A percentile compares a stretch with the other conserved stretches of the same genome.
phyloP scores from a whole-genome alignment of 1,140 invertebrate genomes.

The Copidosoma floridanum region DNA sequence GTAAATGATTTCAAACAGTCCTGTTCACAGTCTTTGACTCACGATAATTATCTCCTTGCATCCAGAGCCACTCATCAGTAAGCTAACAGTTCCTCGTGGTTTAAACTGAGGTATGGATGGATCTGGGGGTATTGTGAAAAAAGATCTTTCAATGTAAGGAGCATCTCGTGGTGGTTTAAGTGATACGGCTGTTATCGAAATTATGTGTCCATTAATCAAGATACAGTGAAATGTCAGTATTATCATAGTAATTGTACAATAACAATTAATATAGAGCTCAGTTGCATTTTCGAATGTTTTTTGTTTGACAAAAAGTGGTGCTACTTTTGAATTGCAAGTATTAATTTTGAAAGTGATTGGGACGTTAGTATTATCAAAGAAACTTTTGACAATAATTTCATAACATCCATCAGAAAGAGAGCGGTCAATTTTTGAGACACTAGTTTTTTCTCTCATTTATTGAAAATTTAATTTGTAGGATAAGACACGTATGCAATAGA shows the following conservation, averaged over 20 bases:
- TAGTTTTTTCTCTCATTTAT: not conserved
- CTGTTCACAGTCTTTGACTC: not conserved
- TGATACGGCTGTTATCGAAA: conserved; percentile 52
- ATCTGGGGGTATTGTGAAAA: conserved; percentile 34
- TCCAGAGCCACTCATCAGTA: conserved; percentile 2
- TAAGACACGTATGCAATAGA: too few species aligned
- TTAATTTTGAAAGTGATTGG: conserved; percentile 29
- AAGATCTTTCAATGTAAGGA: conserved; percentile 36
- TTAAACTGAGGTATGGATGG: conserved; percentile 38
- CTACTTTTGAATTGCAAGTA: conserved; percentile 40
- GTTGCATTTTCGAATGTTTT: conserved; percentile 56
- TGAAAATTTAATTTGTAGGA: not conserved
- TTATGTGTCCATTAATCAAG: conserved; percentile 52
- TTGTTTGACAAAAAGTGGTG: conserved; percentile 45
- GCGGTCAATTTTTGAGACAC: conserved; percentile 10
- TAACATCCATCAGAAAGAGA: conserved; percentile 9
- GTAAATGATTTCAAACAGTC: not conserved
- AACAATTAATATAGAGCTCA: conserved; percentile 51
- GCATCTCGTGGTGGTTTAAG: conserved; percentile 54
- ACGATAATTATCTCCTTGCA: not conserved
- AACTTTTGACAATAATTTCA: too few species aligned
- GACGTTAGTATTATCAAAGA: conserved; percentile 11
- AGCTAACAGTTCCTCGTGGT: conserved; percentile 28
- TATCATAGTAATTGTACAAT: conserved; percentile 37
- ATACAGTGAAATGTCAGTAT: conserved; percentile 48